Evolutionary conservation across 2,888 invertebrate genomes (phyloP), one percentile per base, ranked within the genome.

Genomic region (Heliothis peltigera): DNA sequence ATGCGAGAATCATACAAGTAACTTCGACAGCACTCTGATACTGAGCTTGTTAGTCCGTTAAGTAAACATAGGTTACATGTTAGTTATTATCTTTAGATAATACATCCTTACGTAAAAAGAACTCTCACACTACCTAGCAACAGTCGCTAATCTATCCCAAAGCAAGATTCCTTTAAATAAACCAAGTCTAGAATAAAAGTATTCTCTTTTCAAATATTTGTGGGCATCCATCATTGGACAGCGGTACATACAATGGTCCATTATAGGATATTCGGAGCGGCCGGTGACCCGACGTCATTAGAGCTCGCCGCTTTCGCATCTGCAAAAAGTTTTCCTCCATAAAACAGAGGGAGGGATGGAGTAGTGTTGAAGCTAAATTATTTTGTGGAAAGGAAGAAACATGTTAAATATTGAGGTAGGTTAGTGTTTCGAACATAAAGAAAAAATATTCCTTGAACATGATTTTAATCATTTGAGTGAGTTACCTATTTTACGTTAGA

Each of bases 241-340:
- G 56, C 63, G 67, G 67, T 64, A 63, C 71, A 70, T 70, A 84
- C 85, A 84, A 83, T 82, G 72, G 80, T 82, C 80, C 77, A 83
- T 84, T 83, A 84, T 84, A 81, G 82, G 79, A 84, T 84, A 84
- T 87, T 85, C 79, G 82, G 77, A 77, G 70, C 75, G 74, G 81
- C 68, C 80, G 81, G 79, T 82, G 84, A 81, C 87, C 84, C 75
- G 67, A 48, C 82, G 84, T 88, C 88, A 88, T 88, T 88, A 87
- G 83, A 83, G 86, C 81, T 64, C 76, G 77, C 74, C 69, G 69
- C 75, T 58, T 32, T 80, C 69, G 64, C 77, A 77, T 77, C 82
- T 80, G 84, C 85, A 87, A 89, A 89, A 89, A 89, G 85, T 87
- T 89, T 85, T 82, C 83, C 77, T 81, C 78, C 64, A 72, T 71